Evolutionary conservation across 2,797 vertebrate genomes (phyloP).

Genomic region (Esox lucius): DNA sequence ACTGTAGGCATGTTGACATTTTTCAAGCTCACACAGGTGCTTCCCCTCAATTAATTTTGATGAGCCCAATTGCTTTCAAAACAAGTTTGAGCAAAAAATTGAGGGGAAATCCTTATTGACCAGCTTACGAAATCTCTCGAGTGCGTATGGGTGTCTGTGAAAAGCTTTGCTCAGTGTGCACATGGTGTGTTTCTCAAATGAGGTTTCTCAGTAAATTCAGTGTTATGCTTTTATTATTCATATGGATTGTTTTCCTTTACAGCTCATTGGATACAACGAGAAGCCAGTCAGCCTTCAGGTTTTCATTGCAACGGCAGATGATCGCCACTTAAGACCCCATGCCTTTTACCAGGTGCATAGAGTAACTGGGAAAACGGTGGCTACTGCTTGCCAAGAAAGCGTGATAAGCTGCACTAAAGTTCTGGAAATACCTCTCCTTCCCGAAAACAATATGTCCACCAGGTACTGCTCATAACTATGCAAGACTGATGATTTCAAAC

Average conservation of each 20-base stretch:
- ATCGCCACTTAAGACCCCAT: constrained; percentile 88
- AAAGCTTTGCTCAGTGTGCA: no score
- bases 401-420: constrained; percentile 84
- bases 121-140: no score
- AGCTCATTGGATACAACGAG: constrained; percentile 87
- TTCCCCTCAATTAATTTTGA: neutral
- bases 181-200: neutral
- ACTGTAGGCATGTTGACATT: neutral
- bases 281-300: constrained; percentile 86
- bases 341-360: constrained; percentile 96
- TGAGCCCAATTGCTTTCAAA: neutral
- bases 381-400: constrained; percentile 89
- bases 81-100: no score
- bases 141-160: no score
- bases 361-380: constrained; percentile 96
- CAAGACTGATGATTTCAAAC: constrained; percentile 34
- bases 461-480: constrained; percentile 73
- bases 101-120: no score
- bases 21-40: neutral
- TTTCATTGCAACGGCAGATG: constrained; percentile 95
- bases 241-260: constrained; percentile 32
- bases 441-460: constrained; percentile 90
- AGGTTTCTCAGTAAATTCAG: neutral
- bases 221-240: neutral
- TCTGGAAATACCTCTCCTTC: constrained; percentile 91